A percentile compares a stretch with the other conserved stretches of the same genome.
These are phyloP conservation scores for Hipparchia sbordonii DNA, from an alignment of 2,888 invertebrate genomes.

Conservation along the genomic window DNA sequence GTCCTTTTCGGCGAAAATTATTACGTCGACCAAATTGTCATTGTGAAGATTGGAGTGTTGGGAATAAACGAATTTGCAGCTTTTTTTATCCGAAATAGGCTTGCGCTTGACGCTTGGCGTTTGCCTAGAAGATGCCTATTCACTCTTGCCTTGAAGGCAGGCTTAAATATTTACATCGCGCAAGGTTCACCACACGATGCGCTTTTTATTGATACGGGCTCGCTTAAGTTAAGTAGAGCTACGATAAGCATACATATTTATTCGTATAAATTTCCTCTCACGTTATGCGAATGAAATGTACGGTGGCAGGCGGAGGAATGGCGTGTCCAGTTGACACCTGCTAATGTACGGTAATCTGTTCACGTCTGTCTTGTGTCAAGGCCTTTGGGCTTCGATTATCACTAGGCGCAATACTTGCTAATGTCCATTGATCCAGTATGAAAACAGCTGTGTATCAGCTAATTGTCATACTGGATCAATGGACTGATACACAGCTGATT, in stretches of 20 bases:
- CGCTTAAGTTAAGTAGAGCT: background rate
- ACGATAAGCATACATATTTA: slow-evolving; percentile 22
- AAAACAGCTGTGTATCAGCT: slow-evolving; percentile 4
- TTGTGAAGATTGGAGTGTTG: too few relatives aligned
- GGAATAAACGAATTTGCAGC: too few relatives aligned
- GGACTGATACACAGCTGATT: too few relatives aligned
- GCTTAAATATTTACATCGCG: too few relatives aligned
- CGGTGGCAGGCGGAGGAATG: slow-evolving; percentile 20
- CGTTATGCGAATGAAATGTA: slow-evolving; percentile 34
- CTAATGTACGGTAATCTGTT: slow-evolving; percentile 42
- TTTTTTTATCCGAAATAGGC: too few relatives aligned
- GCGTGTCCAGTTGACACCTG: slow-evolving; percentile 40
- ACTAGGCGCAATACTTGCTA: slow-evolving; percentile 24
- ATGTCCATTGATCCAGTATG: slow-evolving; percentile 1
- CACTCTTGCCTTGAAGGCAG: too few relatives aligned
- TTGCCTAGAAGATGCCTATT: too few relatives aligned
- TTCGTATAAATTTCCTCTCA: slow-evolving; percentile 26
- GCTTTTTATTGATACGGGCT: background rate
- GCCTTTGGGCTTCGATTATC: slow-evolving; percentile 33
- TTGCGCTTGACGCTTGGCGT: too few relatives aligned
- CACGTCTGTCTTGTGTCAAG: slow-evolving; percentile 43
- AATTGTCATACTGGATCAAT: slow-evolving; percentile 22
- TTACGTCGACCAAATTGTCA: too few relatives aligned
- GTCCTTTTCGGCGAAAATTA: too few relatives aligned
- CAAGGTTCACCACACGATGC: too few relatives aligned